Evolutionary conservation across 2,888 invertebrate genomes (phyloP).

Genomic region (Tinea pellionella): DNA sequence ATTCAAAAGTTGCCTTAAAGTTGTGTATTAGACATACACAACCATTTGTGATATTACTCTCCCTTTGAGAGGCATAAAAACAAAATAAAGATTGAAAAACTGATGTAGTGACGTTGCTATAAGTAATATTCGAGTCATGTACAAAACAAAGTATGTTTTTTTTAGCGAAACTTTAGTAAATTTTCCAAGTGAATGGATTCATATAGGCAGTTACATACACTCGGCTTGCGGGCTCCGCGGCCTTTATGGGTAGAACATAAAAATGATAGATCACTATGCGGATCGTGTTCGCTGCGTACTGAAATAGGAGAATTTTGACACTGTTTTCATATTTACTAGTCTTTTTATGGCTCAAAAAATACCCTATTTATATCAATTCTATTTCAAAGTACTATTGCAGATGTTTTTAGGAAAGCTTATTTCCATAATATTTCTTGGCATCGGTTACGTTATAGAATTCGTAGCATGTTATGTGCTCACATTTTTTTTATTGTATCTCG

Average conservation of each 20-base stretch:
- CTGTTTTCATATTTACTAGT: constrained; percentile 6
- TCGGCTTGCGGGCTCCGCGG: constrained; percentile 50
- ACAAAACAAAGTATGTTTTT: background rate
- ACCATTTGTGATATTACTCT: no score
- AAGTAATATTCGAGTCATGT: background rate
- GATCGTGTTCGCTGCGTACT: constrained; percentile 24
- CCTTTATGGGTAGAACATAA: constrained; percentile 58
- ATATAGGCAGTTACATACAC: constrained; percentile 62
- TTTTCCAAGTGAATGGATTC: constrained; percentile 49
- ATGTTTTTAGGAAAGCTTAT: no score
- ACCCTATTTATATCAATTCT: background rate
- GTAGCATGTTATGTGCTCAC: no score
- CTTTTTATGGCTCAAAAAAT: background rate
- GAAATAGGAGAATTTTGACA: constrained; percentile 6
- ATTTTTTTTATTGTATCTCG: no score
- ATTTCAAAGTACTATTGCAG: no score
- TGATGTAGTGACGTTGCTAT: background rate
- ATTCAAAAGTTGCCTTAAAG: no score
- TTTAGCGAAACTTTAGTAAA: constrained; percentile 38
- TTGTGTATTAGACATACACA: no score
- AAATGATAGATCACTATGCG: constrained; percentile 56
- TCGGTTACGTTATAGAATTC: no score
- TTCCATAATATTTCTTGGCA: no score
- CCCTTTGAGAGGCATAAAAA: no score
- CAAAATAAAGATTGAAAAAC: no score